Evolutionary conservation across 2,888 invertebrate species (phyloP).

Genomic region (Eumerus sabulonum): DNA sequence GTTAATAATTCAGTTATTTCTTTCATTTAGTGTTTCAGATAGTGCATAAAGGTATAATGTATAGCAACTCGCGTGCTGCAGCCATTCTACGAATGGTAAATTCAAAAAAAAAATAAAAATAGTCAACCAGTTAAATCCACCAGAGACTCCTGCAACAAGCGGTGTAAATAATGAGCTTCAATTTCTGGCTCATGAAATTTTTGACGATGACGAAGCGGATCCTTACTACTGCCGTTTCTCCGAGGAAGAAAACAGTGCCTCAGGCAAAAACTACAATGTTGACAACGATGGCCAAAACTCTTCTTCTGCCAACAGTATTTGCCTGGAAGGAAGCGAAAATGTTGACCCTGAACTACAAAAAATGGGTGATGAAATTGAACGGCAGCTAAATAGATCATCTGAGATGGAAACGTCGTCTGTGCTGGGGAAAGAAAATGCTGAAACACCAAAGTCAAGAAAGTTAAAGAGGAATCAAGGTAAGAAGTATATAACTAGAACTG

Average conservation of each 20-base stretch:
- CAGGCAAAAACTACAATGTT: neutral
- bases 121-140: neutral
- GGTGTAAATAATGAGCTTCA: neutral
- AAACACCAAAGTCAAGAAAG: no score
- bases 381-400: constrained; percentile 1
- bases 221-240: constrained; percentile 9
- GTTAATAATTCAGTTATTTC: no score
- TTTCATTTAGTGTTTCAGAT: no score
- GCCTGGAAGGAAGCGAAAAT: no score
- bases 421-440: no score
- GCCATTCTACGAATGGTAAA: neutral
- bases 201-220: constrained; percentile 16
- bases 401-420: no score
- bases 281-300: no score
- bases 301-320: no score
- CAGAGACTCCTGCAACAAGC: neutral
- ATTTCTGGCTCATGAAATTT: constrained; percentile 12
- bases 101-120: neutral
- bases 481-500: constrained; percentile 6
- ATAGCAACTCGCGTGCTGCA: no score
- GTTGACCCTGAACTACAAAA: neutral
- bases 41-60: no score
- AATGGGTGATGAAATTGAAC: constrained; percentile 22
- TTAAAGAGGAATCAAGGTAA: neutral
- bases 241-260: neutral